Conservation (phyloP, 1,140 invertebrate genomes). For the Archivesica marissinica region DNA sequence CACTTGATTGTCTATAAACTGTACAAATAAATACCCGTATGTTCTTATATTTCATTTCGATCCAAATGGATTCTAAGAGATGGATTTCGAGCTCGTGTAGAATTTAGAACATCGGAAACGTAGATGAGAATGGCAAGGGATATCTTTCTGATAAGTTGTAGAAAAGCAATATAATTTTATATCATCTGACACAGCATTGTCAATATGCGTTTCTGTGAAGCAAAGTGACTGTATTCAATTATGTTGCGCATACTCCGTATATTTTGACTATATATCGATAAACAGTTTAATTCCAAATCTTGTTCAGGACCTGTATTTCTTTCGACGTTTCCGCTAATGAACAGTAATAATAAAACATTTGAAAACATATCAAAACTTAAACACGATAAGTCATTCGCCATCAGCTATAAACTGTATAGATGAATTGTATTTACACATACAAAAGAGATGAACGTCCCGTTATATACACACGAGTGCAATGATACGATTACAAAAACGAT, state of each 20-base stretch:
- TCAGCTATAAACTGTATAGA: not conserved
- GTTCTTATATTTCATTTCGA: not conserved
- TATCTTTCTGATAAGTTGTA: not conserved
- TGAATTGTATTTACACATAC: not conserved
- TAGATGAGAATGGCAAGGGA: not conserved
- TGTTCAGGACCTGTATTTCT: not conserved
- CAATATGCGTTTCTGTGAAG: conserved; percentile 18
- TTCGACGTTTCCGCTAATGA: conserved; percentile 11
- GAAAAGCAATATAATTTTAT: not conserved
- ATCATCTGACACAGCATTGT: not conserved
- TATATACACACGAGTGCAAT: not conserved
- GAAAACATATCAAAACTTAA: not conserved
- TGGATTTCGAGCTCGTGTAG: not conserved
- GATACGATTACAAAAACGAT: too few relatives aligned
- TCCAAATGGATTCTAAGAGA: not conserved
- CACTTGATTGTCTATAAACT: not conserved
- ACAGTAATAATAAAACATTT: not conserved
- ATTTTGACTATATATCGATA: conserved; percentile 11
- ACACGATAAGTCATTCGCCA: not conserved
- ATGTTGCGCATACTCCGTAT: conserved; percentile 6
- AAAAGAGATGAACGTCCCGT: not conserved
- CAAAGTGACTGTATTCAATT: conserved; percentile 6
- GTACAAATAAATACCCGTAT: not conserved
- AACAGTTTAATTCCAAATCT: not conserved
- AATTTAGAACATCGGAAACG: not conserved